phyloP scores from a whole-genome alignment of 2,797 vertebrate genomes.

The Florisuga fusca region DNA sequence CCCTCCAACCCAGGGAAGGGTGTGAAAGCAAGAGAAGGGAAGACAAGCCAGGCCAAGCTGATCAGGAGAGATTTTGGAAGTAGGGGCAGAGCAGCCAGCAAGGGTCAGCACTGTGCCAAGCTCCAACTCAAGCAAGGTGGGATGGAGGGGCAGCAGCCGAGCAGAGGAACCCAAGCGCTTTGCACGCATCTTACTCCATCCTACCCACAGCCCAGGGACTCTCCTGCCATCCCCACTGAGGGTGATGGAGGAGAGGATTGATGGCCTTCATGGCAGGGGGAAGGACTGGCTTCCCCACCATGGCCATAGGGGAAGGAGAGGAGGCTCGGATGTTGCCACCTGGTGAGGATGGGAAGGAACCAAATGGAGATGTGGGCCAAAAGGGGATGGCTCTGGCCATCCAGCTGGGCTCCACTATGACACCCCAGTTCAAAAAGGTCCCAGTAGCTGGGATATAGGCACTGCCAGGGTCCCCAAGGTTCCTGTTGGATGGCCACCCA shows the following conservation, averaged over 20 bases:
- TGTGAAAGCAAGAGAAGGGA: constrained; percentile 13
- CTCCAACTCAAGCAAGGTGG: not conserved
- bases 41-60: not conserved
- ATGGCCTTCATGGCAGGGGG: fast-evolving
- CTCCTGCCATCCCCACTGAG: not conserved
- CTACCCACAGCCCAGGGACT: not conserved
- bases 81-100: constrained; percentile 11
- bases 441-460: not conserved
- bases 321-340: not conserved
- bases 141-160: not conserved
- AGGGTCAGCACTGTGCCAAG: not conserved
- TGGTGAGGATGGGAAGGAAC: not conserved
- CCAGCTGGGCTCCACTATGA: not conserved
- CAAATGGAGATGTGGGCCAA: not conserved
- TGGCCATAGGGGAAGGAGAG: fast-evolving
- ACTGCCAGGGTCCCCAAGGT: not conserved
- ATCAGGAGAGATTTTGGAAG: not conserved
- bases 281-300: not conserved
- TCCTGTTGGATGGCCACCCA: not conserved
- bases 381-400: fast-evolving
- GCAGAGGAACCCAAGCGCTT: not conserved
- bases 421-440: not conserved
- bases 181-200: fast-evolving
- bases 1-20: not conserved
- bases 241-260: not conserved